Base-by-base conservation (phyloP, 1,140 invertebrate species). In the Campoletis sonorensis region DNA sequence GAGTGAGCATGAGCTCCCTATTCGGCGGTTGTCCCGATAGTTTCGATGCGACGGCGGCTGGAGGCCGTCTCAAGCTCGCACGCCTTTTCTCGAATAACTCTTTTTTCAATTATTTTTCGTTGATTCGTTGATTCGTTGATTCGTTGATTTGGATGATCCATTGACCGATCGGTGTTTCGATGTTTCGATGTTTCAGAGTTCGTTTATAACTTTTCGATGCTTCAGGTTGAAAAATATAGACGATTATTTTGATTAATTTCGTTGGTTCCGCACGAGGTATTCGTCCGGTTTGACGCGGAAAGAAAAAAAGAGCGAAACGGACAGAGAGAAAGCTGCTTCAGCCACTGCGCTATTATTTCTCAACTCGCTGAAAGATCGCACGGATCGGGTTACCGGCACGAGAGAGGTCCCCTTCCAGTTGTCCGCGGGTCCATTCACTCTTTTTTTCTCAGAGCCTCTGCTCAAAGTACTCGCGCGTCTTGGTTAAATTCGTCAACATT, bases 371-470 rank as follows among this genome's bases (percentile, higher is more conserved):
- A 83, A 83, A 79, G 23, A 80, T 83, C 64, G 64, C 61, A 64
- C 21, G 81, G 78, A 86, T 87, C 79, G 83, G 58, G 81, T 89
- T 88, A 82, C 83, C 84, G 79, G 79, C 79, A 82, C 82, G 81
- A 81, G 72, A 54, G 18, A 18, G 51, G 16, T 2, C 51, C 51
- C 51, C 58, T 75, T 68, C 5, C 81, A 73, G 73, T 75, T 18
- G 71, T 80, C 70, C 37, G 64, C 37, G 64, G 51, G 79, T 76
- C 61, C 30, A 76, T 80, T 85, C 75, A 76, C 51, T 79, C 30
- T n/a, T 18, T 54, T 73, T 40, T 61, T 40, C 64, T 30, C 61
- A 37, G 54, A 30, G 45, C 51, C 37, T 72, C 72, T 16, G 49
- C 54, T 27, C 11, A 8, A 27, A 27, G 3, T 27, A 10, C n/a